Base-by-base conservation (phyloP, 2,888 invertebrate species). In the Nasonovia ribisnigri region DNA sequence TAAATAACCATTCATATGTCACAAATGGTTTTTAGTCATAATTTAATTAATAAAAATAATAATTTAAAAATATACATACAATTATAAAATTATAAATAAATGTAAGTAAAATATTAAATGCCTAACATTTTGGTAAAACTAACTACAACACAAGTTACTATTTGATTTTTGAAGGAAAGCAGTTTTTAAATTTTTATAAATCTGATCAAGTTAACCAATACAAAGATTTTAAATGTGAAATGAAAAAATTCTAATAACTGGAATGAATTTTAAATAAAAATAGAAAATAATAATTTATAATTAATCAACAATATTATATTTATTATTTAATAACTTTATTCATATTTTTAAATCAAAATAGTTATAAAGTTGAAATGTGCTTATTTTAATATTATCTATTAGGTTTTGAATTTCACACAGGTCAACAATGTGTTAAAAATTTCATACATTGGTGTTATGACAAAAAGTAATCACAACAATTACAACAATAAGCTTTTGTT, bases 341-440 rank as follows among this genome's bases (percentile, higher is more conserved):
- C 24, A 26, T 26, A 60, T 60, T 10, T 29, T 57, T 57, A 26
- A 26, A 54, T 57, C 29, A 60, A 60, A 10, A 60, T 29, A 60
- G 29, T 29, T 36, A 86, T 46, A 2, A 60, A 16, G 20, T 26
- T 48, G 2, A 92, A 60, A 60, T 29, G n/a, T 36, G 16, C 26
- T 48, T 60, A 13, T 87, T 51, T 29, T 84, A 8, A 51, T 67
- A 87, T 77, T 77, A 36, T 87, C 4, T 24, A 48, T 20, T 42
- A 36, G 24, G 6, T 36, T 60, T 87, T 11, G 0, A 87, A 60
- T 87, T 46, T 60, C 36, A 48, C 36, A 92, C 77, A 77, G 54
- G n/a, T 88, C 92, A 92, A 92, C 88, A 92, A 92, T 54, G 42
- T 88, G 88, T 92, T 92, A 88, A 88, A 54, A 26, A 43, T 42